A percentile compares a stretch with the other conserved stretches of the same genome.
Evolutionary conservation across 2,113 vertebrate genomes (phyloP).

Genomic region (Callaeas wilsoni): DNA sequence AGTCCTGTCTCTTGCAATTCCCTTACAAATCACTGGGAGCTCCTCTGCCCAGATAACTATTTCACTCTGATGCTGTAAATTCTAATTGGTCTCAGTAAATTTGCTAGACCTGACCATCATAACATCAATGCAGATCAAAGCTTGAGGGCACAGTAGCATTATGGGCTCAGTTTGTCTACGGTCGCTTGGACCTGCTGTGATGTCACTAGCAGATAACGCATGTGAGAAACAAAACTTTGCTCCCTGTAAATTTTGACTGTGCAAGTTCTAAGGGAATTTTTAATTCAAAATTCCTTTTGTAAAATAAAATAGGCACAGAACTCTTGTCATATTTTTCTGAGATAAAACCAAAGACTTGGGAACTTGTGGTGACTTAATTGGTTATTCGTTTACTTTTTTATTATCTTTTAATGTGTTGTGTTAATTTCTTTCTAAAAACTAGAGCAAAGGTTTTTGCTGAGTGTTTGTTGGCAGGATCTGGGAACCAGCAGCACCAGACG

Average conservation of each 20-base stretch:
- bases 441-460: not conserved
- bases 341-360: not conserved
- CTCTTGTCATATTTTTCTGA: not conserved
- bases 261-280: not conserved
- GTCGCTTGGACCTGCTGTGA: rapidly evolving
- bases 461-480: not conserved
- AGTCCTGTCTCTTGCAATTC: not conserved
- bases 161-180: not conserved
- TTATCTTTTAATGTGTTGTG: not conserved
- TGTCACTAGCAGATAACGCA: not conserved
- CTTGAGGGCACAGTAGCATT: not conserved
- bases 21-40: not conserved
- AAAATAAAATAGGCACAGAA: not conserved
- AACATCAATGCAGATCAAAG: not conserved
- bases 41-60: not conserved
- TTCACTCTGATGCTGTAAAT: not conserved
- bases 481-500: not conserved
- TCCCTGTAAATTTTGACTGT: not conserved
- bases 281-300: not conserved
- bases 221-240: not conserved
- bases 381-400: constrained; percentile 11
- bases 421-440: not conserved
- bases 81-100: not conserved
- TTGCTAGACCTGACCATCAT: not conserved
- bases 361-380: not conserved